Evolutionary conservation across 2,888 invertebrate genomes (phyloP), one percentile per base, ranked within the genome.

Genomic region (Chrysolina haemoptera): DNA sequence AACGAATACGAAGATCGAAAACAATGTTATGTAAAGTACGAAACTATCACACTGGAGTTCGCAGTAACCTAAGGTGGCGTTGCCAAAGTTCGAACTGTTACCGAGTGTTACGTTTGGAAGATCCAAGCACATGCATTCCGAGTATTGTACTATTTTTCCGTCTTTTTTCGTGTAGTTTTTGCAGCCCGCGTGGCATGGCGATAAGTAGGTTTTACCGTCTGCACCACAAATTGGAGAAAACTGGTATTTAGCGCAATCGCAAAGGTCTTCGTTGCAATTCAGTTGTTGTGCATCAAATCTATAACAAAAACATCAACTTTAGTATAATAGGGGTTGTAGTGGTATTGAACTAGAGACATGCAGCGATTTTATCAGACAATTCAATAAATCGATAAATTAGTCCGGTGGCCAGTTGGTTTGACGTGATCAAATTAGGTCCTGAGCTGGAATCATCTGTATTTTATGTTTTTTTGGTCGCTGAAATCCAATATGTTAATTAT

Each of bases 101-200:
- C 53, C 35, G 12, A 82, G 18, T 53, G 68, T 66, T 40, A 75
- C 66, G 53, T 78, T 79, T 9, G 68, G 46, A 40, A 75, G 62
- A 68, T 73, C 75, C 12, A 91, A 87, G 84, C 91, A 91, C 70
- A 89, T 84, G 84, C 91, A 91, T 76, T 90, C 87, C 9, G 88
- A 88, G 84, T 89, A 91, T 75, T 89, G 86, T 50, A 91, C 89
- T 59, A 88, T 87, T 88, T 92, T 91, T 71, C 92, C 92, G 82
- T 92, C 91, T 53, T 87, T 86, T 80, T 91, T 86, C 16, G 91
- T 91, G 76, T 90, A 91, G 83, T 91, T 91, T 64, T 89, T 89
- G 86, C 97, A 97, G 59, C 97, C 97, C 67, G 97, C 96, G 85
- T 96, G 95, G 87, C 97, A 97, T 64, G 96, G 94, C 20, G 96